A percentile compares a stretch with the other conserved stretches of the same genome.
phyloP scores from a whole-genome alignment of 2,888 invertebrate species.

The Drosophila paramelanica region DNA sequence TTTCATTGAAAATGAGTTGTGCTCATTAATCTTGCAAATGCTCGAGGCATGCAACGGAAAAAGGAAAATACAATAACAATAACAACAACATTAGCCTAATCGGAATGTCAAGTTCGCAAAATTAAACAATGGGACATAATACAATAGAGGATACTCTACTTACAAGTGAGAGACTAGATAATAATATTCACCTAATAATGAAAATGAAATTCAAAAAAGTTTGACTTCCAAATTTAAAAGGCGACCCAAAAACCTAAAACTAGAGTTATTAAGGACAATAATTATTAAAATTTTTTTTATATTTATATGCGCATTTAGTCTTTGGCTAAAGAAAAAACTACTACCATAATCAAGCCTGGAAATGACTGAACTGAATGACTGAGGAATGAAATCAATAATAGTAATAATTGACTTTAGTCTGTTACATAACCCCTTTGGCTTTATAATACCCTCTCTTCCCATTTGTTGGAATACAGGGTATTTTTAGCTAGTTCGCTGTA shows the following conservation, averaged over 20 bases:
- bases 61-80: neutral
- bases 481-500: conserved; percentile 38
- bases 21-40: conserved; percentile 59
- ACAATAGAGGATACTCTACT: neutral
- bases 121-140: conserved; percentile 5
- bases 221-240: too few relatives aligned
- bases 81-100: conserved; percentile 30
- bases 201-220: neutral
- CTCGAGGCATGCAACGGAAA: conserved; percentile 52
- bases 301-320: too few relatives aligned
- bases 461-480: conserved; percentile 19
- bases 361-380: too few relatives aligned
- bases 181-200: neutral
- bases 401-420: too few relatives aligned
- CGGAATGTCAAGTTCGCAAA: conserved; percentile 49
- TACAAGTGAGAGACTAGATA: neutral
- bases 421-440: neutral
- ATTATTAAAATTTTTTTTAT: too few relatives aligned
- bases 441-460: neutral
- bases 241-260: too few relatives aligned
- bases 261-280: too few relatives aligned
- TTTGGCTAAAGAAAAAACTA: too few relatives aligned
- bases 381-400: too few relatives aligned
- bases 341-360: too few relatives aligned
- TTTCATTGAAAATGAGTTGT: conserved; percentile 41